Percentiles rank a stretch among this genome's conserved stretches.
These are phyloP conservation scores for Hylaea fasciaria DNA, from an alignment of 2,888 invertebrate species.

Conservation along the genomic window DNA sequence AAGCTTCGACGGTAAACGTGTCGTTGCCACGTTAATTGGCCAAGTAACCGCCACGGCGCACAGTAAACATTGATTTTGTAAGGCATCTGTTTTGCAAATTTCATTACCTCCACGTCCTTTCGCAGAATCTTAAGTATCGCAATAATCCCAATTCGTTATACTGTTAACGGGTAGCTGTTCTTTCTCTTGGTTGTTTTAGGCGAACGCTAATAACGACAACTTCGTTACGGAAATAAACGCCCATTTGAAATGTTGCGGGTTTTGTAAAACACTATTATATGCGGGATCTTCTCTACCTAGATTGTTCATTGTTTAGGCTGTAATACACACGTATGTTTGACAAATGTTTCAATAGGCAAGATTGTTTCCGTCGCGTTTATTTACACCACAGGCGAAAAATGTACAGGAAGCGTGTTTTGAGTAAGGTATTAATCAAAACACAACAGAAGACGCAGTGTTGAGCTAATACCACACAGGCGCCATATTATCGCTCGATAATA, in stretches of 20 bases:
- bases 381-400: too few relatives aligned
- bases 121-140: slow-evolving; percentile 20
- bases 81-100: slow-evolving; percentile 30
- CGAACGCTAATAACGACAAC: slow-evolving; percentile 19
- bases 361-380: too few relatives aligned
- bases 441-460: too few relatives aligned
- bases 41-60: slow-evolving; percentile 6
- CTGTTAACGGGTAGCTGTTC: slow-evolving; percentile 25
- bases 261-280: not conserved
- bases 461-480: too few relatives aligned
- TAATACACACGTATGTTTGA: too few relatives aligned
- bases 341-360: too few relatives aligned
- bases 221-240: slow-evolving; percentile 1
- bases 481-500: too few relatives aligned
- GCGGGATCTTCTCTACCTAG: too few relatives aligned
- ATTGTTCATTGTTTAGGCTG: too few relatives aligned
- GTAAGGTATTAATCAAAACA: too few relatives aligned
- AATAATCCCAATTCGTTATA: slow-evolving; percentile 25
- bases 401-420: too few relatives aligned
- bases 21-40: slow-evolving; percentile 14
- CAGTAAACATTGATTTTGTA: slow-evolving; percentile 30
- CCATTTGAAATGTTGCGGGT: too few relatives aligned
- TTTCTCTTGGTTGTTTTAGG: slow-evolving; percentile 25
- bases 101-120: slow-evolving; percentile 23
- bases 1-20: not conserved